Evolutionary conservation across 2,113 vertebrate genomes (phyloP).

Genomic region (Mormoops blainvillei): DNA sequence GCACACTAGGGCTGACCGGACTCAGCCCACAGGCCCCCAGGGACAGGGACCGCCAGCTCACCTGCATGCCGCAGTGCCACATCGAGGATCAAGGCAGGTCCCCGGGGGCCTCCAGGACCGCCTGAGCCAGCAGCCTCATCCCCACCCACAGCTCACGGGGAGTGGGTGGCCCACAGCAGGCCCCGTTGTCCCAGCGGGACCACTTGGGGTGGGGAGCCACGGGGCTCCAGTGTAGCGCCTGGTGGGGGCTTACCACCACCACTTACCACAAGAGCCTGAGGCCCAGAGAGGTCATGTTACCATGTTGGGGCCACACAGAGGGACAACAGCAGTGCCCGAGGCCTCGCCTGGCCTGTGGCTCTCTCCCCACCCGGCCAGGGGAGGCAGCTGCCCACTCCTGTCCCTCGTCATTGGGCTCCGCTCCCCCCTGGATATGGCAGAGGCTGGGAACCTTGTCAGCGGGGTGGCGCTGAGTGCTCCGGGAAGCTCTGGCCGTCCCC

Average conservation of each 20-base stretch:
- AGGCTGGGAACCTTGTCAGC: not conserved
- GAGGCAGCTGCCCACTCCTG: not conserved
- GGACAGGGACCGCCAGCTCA: not conserved
- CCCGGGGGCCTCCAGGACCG: too few relatives aligned
- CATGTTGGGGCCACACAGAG: not conserved
- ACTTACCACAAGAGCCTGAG: not conserved
- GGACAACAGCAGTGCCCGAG: not conserved
- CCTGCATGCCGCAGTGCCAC: too few relatives aligned
- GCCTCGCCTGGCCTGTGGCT: not conserved
- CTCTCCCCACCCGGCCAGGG: not conserved
- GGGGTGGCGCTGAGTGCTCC: rapidly evolving
- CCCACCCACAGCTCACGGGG: not conserved
- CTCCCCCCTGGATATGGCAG: not conserved
- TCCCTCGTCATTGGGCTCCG: not conserved
- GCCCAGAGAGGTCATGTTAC: not conserved
- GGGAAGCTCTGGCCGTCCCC: not conserved
- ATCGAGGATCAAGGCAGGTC: not conserved
- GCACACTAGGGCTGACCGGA: not conserved
- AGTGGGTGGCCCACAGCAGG: not conserved
- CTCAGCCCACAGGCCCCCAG: not conserved
- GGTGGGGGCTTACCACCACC: not conserved
- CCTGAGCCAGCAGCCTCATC: not conserved
- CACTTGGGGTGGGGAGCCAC: not conserved
- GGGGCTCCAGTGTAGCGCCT: not conserved
- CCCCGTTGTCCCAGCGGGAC: not conserved